A percentile compares a stretch with the other conserved stretches of the same genome.
These are phyloP conservation scores for Cepphus grylle DNA, from an alignment of 2,113 vertebrate species.

Conservation along the genomic window DNA sequence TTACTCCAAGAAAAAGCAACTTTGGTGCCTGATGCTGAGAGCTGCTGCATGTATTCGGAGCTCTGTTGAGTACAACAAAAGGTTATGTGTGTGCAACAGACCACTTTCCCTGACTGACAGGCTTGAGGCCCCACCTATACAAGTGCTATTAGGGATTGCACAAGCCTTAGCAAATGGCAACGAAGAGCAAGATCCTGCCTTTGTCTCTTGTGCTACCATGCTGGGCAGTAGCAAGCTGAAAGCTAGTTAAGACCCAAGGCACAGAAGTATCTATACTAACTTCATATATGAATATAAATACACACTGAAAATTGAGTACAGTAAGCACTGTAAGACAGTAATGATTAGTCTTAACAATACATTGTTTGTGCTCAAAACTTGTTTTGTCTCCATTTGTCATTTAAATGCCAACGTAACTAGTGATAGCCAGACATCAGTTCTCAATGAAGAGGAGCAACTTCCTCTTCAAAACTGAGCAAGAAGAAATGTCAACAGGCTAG, in stretches of 20 bases:
- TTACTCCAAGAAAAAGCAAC: background rate
- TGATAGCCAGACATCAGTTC: background rate
- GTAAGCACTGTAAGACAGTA: background rate
- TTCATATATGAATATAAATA: background rate
- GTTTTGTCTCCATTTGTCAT: background rate
- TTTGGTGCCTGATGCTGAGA: background rate
- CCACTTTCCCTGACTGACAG: background rate
- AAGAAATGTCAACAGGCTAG: background rate
- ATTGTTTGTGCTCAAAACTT: background rate
- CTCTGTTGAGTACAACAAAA: background rate
- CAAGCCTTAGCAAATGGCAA: background rate
- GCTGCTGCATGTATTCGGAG: accelerated
- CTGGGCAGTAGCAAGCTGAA: background rate
- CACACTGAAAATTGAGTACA: background rate
- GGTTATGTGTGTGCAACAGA: background rate
- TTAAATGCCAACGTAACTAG: background rate
- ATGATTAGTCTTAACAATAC: background rate
- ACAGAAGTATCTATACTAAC: background rate
- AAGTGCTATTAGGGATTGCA: background rate
- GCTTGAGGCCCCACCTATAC: background rate
- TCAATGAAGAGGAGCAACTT: background rate
- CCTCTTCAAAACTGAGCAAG: background rate
- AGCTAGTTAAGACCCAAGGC: background rate
- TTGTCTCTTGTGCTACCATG: background rate
- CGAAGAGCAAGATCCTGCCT: background rate